phyloP scores from a whole-genome alignment of 2,888 invertebrate genomes.

The Pollenia griseotomentosa region DNA sequence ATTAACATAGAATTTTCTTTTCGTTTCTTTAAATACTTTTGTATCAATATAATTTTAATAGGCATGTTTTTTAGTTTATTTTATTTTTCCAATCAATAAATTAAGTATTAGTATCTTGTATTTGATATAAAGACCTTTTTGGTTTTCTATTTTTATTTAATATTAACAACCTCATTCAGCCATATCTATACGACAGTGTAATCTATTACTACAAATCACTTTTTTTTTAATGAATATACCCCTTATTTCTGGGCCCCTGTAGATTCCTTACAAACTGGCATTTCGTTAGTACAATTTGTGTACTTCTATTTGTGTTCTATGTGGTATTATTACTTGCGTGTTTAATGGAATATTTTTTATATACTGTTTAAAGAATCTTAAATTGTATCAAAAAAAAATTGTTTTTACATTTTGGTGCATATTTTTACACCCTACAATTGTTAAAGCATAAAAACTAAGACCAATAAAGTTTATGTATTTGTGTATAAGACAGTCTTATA shows the following conservation, averaged over 20 bases:
- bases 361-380: conserved; percentile 44
- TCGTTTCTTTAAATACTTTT: background rate
- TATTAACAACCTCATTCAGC: background rate
- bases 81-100: conserved; percentile 49
- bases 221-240: conserved; percentile 35
- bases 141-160: background rate
- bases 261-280: background rate
- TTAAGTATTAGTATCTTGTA: background rate
- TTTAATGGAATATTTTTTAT: background rate
- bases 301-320: background rate
- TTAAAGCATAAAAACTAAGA: background rate
- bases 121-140: background rate
- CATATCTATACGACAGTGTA: conserved; percentile 1
- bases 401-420: conserved; percentile 25
- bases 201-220: conserved; percentile 58
- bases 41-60: conserved; percentile 19
- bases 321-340: conserved; percentile 42
- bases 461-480: background rate
- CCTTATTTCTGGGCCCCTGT: conserved; percentile 13
- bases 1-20: background rate
- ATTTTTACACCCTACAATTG: conserved; percentile 23
- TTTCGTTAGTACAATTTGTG: background rate
- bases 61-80: background rate
- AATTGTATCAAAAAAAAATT: too few relatives aligned
- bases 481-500: background rate